Evolutionary conservation across 2,113 vertebrate species (phyloP).

Genomic region (Phoxinus phoxinus): DNA sequence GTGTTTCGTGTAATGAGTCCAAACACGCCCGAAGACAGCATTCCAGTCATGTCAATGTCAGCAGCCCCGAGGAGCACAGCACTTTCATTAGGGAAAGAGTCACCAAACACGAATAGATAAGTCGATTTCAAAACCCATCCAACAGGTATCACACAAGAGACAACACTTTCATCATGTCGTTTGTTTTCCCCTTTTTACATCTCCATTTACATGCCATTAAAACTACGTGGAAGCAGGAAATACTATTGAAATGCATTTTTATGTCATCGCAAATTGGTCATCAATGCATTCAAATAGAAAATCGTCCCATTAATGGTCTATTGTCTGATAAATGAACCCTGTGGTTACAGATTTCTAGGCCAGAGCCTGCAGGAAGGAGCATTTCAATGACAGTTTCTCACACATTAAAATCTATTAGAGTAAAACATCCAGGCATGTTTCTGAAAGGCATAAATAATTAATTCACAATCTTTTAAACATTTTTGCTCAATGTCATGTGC

Average conservation of each 20-base stretch:
- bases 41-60: slow-evolving; percentile 21
- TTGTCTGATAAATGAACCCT: background rate
- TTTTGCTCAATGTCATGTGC: background rate
- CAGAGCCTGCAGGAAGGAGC: background rate
- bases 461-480: background rate
- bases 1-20: slow-evolving; percentile 7
- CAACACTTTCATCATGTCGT: background rate
- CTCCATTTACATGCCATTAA: background rate
- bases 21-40: slow-evolving; percentile 19
- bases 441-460: background rate
- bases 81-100: background rate
- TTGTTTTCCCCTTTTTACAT: background rate
- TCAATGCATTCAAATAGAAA: background rate
- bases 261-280: background rate
- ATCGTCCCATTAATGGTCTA: background rate
- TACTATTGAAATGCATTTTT: background rate
- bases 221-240: background rate
- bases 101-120: background rate
- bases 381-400: background rate
- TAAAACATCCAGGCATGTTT: background rate
- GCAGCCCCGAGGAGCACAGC: background rate
- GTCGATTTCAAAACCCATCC: background rate
- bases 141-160: background rate
- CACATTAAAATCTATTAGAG: background rate
- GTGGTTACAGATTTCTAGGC: background rate